phyloP scores from a whole-genome alignment of 1,140 invertebrate genomes.

The Micrasema minimum region DNA sequence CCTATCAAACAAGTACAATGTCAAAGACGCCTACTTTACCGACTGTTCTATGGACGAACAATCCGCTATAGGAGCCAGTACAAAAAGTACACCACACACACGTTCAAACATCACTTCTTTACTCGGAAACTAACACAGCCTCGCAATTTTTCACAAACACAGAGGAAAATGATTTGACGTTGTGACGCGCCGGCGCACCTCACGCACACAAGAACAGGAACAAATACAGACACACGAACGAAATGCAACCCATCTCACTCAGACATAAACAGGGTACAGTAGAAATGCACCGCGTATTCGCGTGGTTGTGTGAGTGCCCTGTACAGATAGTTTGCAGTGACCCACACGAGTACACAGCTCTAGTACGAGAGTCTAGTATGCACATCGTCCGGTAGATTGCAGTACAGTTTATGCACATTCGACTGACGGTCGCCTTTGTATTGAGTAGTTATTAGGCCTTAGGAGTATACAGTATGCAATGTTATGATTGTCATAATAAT shows the following conservation, averaged over 20 bases:
- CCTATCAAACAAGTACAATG: conserved; percentile 24
- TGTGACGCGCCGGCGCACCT: conserved; percentile 25
- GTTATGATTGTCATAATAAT: conserved; percentile 28
- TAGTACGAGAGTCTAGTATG: conserved; percentile 41
- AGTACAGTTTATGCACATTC: conserved; percentile 49
- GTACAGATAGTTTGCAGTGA: conserved; percentile 10
- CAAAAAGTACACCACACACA: conserved; percentile 17
- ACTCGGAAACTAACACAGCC: conserved; percentile 18
- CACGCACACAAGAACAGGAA: background rate
- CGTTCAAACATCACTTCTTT: conserved; percentile 18
- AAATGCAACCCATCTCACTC: conserved; percentile 16
- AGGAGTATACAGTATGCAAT: conserved; percentile 39
- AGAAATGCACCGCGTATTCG: conserved; percentile 26
- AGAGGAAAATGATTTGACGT: conserved; percentile 34
- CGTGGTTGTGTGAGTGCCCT: background rate
- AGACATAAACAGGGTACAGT: background rate
- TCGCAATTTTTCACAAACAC: conserved; percentile 33
- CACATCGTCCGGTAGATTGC: conserved; percentile 44
- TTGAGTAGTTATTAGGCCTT: conserved; percentile 33
- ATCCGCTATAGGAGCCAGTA: conserved; percentile 28
- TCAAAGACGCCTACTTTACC: conserved; percentile 28
- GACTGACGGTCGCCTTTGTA: conserved; percentile 45
- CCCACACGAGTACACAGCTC: conserved; percentile 8
- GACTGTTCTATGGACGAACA: conserved; percentile 22
- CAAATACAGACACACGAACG: background rate